A percentile compares a stretch with the other conserved stretches of the same genome.
Conservation (phyloP, 2,888 invertebrate species). For the Plebejus argus region DNA sequence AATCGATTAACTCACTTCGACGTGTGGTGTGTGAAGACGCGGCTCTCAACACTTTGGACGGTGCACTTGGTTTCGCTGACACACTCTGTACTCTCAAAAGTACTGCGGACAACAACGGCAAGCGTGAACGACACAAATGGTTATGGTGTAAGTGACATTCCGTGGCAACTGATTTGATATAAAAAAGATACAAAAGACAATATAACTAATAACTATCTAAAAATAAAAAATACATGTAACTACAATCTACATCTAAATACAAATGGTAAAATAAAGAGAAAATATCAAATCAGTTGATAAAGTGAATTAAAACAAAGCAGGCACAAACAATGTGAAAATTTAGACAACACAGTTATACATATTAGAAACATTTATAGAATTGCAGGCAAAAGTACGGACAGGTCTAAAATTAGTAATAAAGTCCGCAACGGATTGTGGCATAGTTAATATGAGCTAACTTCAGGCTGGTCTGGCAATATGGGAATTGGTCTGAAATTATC, state of each 20-base stretch:
- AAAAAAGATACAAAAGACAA: neutral
- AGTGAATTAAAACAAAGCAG: constrained; percentile 26
- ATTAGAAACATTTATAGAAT: neutral
- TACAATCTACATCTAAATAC: neutral
- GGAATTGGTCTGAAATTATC: neutral
- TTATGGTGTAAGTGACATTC: constrained; percentile 33
- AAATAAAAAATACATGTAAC: neutral
- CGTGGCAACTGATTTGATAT: constrained; percentile 35
- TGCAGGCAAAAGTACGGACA: neutral
- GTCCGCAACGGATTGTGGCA: neutral
- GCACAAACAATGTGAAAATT: constrained; percentile 10
- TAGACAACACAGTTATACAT: constrained; percentile 1
- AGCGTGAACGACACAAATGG: constrained; percentile 53
- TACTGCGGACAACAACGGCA: constrained; percentile 76
- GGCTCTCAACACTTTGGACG: constrained; percentile 75
- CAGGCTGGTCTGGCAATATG: no score
- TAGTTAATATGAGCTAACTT: neutral
- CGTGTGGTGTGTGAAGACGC: constrained; percentile 74
- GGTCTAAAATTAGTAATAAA: neutral
- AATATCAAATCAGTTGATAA: constrained; percentile 23
- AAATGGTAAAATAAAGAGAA: neutral
- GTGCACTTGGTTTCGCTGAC: constrained; percentile 74
- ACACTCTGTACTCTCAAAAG: constrained; percentile 79
- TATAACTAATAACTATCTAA: neutral
- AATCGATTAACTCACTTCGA: constrained; percentile 65